Conservation (phyloP, 2,797 vertebrate genomes). For the Passerculus sandwichensis region DNA sequence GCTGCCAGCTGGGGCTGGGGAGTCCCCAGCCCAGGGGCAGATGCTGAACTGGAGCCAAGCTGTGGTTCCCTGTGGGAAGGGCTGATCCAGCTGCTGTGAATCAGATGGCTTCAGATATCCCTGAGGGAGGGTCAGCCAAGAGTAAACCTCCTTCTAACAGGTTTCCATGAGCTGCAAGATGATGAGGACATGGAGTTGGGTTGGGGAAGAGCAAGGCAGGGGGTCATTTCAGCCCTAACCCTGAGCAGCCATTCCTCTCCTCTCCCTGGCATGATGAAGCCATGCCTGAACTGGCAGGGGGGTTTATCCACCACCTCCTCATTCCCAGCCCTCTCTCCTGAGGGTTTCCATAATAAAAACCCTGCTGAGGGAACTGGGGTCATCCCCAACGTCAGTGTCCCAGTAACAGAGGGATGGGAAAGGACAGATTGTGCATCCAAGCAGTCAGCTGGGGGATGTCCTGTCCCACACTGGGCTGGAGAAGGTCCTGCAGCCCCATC, state of each 20-base stretch:
- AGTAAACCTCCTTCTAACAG: not conserved
- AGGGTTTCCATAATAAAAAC: not conserved
- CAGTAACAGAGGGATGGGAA: not conserved
- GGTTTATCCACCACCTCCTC: not conserved
- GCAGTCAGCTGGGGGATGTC: not conserved
- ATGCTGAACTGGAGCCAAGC: not conserved
- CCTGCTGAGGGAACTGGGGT: not conserved
- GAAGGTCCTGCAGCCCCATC: not conserved
- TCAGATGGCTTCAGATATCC: not conserved
- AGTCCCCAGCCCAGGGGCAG: not conserved
- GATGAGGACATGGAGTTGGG: accelerated
- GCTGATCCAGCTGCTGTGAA: not conserved
- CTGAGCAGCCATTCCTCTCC: not conserved
- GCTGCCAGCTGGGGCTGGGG: not conserved
- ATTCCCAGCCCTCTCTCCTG: not conserved
- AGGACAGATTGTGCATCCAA: not conserved
- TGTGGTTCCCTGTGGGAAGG: not conserved
- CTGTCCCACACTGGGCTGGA: not conserved
- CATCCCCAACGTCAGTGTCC: not conserved
- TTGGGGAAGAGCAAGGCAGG: not conserved
- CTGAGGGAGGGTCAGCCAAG: not conserved
- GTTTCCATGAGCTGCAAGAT: not conserved
- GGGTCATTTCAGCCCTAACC: not conserved
- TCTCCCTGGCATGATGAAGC: not conserved
- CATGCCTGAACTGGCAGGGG: not conserved